A percentile compares a stretch with the other conserved stretches of the same genome.
Conservation (phyloP, 2,113 vertebrate species). For the Hydrochoerus hydrochaeris region DNA sequence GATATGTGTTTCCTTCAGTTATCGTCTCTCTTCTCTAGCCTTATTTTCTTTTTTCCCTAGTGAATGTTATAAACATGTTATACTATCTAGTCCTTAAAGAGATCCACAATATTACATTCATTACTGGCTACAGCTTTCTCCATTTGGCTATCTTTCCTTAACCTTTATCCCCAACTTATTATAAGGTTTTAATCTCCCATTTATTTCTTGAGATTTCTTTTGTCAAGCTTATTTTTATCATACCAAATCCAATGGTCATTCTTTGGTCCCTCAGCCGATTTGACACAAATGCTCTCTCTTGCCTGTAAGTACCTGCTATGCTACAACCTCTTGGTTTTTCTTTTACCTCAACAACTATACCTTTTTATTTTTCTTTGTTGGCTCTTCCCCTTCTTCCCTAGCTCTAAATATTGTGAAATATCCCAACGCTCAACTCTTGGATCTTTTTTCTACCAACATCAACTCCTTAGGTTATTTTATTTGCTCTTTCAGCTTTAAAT, state of each 20-base stretch:
- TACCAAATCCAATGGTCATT: not conserved
- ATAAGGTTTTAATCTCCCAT: not conserved
- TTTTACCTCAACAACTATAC: slow-evolving; percentile 25
- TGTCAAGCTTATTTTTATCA: slow-evolving; percentile 6
- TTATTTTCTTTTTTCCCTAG: not conserved
- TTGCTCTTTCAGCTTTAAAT: slow-evolving; percentile 10
- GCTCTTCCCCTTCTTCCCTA: not conserved
- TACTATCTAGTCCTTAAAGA: not conserved
- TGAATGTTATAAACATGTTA: not conserved
- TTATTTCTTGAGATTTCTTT: slow-evolving; percentile 16
- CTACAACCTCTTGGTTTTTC: not conserved
- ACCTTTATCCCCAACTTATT: not conserved
- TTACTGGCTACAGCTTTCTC: slow-evolving; percentile 2
- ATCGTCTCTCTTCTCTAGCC: not conserved
- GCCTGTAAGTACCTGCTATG: not conserved
- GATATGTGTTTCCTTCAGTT: not conserved
- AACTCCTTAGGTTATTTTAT: not conserved
- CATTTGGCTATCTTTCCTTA: not conserved
- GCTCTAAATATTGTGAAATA: not conserved
- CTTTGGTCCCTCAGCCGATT: not conserved
- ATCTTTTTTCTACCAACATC: slow-evolving; percentile 25
- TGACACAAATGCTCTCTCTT: not conserved
- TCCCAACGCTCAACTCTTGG: not conserved
- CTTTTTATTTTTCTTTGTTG: slow-evolving; percentile 18
- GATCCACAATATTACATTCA: not conserved